A percentile compares a stretch with the other conserved stretches of the same genome.
These are phyloP conservation scores for Aproaerema taeniolella DNA, from an alignment of 2,888 invertebrate species.

Conservation along the genomic window DNA sequence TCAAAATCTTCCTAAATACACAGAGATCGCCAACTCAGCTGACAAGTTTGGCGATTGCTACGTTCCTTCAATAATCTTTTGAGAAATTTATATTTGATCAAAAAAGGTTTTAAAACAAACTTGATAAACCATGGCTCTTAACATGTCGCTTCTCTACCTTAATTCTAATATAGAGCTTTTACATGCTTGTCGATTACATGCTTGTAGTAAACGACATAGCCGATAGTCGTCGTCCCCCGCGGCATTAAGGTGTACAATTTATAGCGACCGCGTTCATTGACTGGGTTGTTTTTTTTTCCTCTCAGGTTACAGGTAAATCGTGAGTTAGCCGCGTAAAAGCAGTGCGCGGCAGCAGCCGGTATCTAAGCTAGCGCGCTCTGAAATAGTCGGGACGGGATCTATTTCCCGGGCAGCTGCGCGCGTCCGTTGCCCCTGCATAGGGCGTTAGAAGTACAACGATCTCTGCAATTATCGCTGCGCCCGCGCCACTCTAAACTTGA, in stretches of 20 bases:
- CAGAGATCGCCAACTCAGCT: too few species aligned
- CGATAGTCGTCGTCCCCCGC: background rate
- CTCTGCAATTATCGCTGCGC: slow-evolving; percentile 60
- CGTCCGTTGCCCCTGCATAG: slow-evolving; percentile 70
- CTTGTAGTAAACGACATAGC: slow-evolving; percentile 4
- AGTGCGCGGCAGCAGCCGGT: slow-evolving; percentile 42
- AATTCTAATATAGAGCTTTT: background rate
- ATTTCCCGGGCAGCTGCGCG: slow-evolving; percentile 74
- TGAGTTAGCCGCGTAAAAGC: slow-evolving; percentile 39
- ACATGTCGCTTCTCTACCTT: too few species aligned
- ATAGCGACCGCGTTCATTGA: slow-evolving; percentile 5
- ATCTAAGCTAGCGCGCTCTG: slow-evolving; percentile 63
- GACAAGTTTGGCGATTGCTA: too few species aligned
- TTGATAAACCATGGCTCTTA: too few species aligned
- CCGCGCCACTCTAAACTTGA: slow-evolving; percentile 66
- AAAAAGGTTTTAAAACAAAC: too few species aligned
- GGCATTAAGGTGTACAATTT: slow-evolving; percentile 7
- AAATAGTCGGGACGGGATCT: slow-evolving; percentile 74
- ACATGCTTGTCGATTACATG: slow-evolving; percentile 2
- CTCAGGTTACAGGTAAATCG: slow-evolving; percentile 58
- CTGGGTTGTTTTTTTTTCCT: slow-evolving; percentile 20
- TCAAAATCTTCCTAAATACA: too few species aligned
- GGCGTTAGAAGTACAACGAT: slow-evolving; percentile 75
- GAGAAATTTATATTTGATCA: too few species aligned
- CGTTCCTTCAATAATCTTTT: too few species aligned